A percentile compares a stretch with the other conserved stretches of the same genome.
These are phyloP conservation scores for Nanorana parkeri DNA, from an alignment of 2,113 vertebrate species.

Conservation along the genomic window DNA sequence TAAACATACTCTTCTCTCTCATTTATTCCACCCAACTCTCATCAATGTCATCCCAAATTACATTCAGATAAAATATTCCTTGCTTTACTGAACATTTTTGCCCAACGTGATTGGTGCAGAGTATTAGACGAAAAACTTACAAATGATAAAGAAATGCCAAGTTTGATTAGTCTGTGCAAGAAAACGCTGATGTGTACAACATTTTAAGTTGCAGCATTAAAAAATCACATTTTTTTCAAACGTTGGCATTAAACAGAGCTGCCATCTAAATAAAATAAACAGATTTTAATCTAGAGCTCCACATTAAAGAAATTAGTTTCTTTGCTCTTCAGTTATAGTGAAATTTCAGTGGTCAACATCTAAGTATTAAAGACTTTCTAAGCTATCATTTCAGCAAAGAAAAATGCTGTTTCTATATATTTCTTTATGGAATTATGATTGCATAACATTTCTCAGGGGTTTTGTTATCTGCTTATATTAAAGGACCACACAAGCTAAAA, in stretches of 20 bases:
- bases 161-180: conserved; percentile 45
- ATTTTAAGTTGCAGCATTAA: conserved; percentile 38
- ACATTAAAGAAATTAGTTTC: conserved; percentile 40
- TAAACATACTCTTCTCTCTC: conserved; percentile 44
- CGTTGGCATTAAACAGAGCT: conserved; percentile 39
- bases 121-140: conserved; percentile 46
- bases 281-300: conserved; percentile 44
- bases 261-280: conserved; percentile 44
- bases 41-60: conserved; percentile 50
- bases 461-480: no score
- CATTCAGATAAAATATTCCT: conserved; percentile 50
- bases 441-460: no score
- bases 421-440: no score
- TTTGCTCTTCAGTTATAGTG: conserved; percentile 33
- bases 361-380: conserved; percentile 18
- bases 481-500: no score
- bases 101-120: conserved; percentile 44
- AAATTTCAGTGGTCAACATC: conserved; percentile 23
- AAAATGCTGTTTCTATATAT: conserved; percentile 7
- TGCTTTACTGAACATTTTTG: conserved; percentile 38
- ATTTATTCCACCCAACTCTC: conserved; percentile 41
- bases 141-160: conserved; percentile 52
- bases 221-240: conserved; percentile 15
- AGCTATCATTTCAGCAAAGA: conserved; percentile 3
- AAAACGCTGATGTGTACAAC: conserved; percentile 37